Evolutionary conservation across 2,797 vertebrate species (phyloP).

Genomic region (Capromys pilorides): DNA sequence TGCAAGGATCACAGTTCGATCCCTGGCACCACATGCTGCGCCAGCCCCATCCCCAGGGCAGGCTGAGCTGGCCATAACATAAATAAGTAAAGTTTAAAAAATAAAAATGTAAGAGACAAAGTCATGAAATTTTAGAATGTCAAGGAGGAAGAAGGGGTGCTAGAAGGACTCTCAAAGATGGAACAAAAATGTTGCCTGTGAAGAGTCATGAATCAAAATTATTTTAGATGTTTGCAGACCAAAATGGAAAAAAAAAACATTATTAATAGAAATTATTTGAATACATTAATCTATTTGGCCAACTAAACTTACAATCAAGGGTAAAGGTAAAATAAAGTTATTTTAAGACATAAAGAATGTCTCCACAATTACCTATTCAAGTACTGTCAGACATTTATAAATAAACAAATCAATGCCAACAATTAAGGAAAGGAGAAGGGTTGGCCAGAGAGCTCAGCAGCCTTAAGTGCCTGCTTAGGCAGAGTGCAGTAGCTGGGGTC

Average conservation of each 20-base stretch:
- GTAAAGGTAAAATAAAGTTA: neutral
- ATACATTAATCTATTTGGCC: neutral
- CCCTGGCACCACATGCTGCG: no score
- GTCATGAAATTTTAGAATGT: conserved; percentile 24
- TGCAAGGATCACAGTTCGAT: no score
- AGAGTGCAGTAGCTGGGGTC: no score
- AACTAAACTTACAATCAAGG: neutral
- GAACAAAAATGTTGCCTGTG: neutral
- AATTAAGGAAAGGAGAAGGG: neutral
- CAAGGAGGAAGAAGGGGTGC: neutral
- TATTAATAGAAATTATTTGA: neutral
- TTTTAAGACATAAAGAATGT: neutral
- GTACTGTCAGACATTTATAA: neutral
- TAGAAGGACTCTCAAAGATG: neutral
- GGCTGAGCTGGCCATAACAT: no score
- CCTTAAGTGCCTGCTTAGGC: no score
- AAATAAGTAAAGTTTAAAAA: no score
- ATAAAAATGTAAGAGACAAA: neutral
- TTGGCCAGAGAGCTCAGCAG: no score
- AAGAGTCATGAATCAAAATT: neutral
- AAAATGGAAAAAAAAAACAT: conserved; percentile 1
- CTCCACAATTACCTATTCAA: neutral
- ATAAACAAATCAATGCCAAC: neutral
- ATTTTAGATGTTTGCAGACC: neutral
- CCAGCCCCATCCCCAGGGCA: no score